These are phyloP conservation scores for Spicauda simplicius DNA, from an alignment of 2,888 invertebrate genomes.

Conservation along the genomic window DNA sequence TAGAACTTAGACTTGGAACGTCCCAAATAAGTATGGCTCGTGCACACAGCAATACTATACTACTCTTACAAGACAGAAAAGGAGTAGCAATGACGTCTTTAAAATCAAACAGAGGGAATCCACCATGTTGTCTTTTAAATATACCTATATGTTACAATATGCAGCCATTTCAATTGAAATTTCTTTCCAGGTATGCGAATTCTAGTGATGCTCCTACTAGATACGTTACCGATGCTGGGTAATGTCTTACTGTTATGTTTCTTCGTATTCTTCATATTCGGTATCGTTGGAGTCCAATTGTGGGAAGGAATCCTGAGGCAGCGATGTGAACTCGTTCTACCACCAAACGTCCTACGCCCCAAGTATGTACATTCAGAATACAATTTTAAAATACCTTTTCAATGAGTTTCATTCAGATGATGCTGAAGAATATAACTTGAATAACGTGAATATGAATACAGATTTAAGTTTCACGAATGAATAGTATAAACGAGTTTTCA, in stretches of 20 bases:
- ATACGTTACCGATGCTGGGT: slow-evolving; percentile 99
- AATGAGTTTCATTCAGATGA: slow-evolving; percentile 10
- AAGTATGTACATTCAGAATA: slow-evolving; percentile 86
- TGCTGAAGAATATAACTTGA: slow-evolving; percentile 12
- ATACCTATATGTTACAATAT: neutral
- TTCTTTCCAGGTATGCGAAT: slow-evolving; percentile 95
- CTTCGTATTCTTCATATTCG: slow-evolving; percentile 99
- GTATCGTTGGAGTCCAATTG: slow-evolving; percentile 99
- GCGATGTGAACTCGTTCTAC: slow-evolving; percentile 93
- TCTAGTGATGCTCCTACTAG: slow-evolving; percentile 98
- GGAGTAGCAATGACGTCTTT: too few relatives aligned
- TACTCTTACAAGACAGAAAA: too few relatives aligned
- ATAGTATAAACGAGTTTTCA: slow-evolving; percentile 63
- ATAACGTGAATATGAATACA: slow-evolving; percentile 30
- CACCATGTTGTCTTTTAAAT: too few relatives aligned
- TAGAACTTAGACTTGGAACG: too few relatives aligned
- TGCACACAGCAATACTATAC: too few relatives aligned
- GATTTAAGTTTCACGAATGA: slow-evolving; percentile 54
- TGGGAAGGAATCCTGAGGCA: slow-evolving; percentile 99
- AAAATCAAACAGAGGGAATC: too few relatives aligned
- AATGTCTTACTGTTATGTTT: slow-evolving; percentile 99
- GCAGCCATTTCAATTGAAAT: neutral
- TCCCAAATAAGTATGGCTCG: too few relatives aligned
- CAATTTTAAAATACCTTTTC: too few relatives aligned
- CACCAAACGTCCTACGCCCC: slow-evolving; percentile 88